A percentile compares a stretch with the other conserved stretches of the same genome.
Conservation (phyloP, 2,113 vertebrate genomes). For the Addax nasomaculatus region DNA sequence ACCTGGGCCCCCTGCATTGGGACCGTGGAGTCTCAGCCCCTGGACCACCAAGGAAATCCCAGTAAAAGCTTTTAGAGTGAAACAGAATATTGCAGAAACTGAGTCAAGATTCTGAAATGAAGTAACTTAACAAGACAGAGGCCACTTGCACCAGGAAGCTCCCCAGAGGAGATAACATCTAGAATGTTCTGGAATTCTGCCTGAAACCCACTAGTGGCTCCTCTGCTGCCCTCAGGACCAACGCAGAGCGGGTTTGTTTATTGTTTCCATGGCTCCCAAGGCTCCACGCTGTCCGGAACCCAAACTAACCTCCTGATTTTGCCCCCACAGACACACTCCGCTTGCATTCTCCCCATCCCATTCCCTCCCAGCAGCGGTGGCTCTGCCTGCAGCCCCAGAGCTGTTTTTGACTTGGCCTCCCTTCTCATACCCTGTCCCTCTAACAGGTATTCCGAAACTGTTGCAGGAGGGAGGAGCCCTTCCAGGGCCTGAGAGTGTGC, state of each 20-base stretch:
- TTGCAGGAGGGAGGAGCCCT: not conserved
- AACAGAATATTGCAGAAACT: not conserved
- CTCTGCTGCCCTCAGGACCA: not conserved
- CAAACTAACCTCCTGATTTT: not conserved
- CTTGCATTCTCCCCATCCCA: not conserved
- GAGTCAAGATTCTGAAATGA: not conserved
- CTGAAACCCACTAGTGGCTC: not conserved
- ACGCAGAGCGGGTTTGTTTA: not conserved
- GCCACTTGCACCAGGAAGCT: not conserved
- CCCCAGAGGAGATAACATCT: not conserved
- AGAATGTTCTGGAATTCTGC: not conserved
- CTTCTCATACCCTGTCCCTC: not conserved
- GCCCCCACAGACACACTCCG: not conserved
- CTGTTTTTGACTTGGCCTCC: rapidly evolving
- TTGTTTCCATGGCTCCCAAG: not conserved
- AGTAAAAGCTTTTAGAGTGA: not conserved
- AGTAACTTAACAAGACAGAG: not conserved
- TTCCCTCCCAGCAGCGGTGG: rapidly evolving
- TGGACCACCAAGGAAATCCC: not conserved
- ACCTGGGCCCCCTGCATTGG: not conserved
- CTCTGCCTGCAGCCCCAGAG: not conserved
- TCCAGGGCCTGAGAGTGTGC: not conserved
- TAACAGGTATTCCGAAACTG: not conserved
- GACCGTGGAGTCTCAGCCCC: not conserved
- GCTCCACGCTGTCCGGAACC: not conserved